Conservation (phyloP, 2,888 invertebrate genomes). For the Agapostemon virescens region DNA sequence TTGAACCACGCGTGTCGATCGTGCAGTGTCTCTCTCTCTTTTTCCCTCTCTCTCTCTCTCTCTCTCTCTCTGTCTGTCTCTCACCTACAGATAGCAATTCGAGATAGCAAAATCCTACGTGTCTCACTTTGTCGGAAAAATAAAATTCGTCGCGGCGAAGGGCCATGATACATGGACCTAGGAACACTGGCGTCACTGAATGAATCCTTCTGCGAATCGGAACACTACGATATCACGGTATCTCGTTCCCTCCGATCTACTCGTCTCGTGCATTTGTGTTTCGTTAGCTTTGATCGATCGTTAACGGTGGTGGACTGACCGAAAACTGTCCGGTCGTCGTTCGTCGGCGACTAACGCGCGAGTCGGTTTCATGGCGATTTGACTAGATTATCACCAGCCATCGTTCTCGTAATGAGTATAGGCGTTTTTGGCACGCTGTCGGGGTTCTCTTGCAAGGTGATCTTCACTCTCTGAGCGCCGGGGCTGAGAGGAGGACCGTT, state of each 20-base stretch:
- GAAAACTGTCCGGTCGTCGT: neutral
- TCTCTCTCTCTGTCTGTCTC: neutral
- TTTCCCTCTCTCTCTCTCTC: neutral
- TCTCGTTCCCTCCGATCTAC: neutral
- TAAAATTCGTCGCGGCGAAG: slow-evolving; percentile 35
- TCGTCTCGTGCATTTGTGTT: neutral
- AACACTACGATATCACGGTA: slow-evolving; percentile 14
- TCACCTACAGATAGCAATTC: slow-evolving; percentile 16
- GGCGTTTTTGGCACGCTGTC: slow-evolving; percentile 89
- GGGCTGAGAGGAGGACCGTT: slow-evolving; percentile 84
- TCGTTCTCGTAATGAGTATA: slow-evolving; percentile 89
- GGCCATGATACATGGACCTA: slow-evolving; percentile 37
- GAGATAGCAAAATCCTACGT: neutral
- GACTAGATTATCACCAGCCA: slow-evolving; percentile 89
- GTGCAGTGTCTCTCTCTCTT: neutral
- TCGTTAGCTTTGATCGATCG: neutral
- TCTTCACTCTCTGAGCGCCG: slow-evolving; percentile 89
- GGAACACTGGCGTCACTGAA: slow-evolving; percentile 58
- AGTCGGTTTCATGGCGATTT: slow-evolving; percentile 82
- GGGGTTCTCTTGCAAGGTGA: slow-evolving; percentile 88
- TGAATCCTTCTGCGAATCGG: slow-evolving; percentile 15
- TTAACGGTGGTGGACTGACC: neutral
- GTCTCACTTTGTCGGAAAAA: slow-evolving; percentile 25
- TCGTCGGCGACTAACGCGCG: neutral
- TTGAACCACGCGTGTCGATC: neutral